Base-by-base conservation (phyloP, 2,113 vertebrate genomes). In the Jaculus jaculus region DNA sequence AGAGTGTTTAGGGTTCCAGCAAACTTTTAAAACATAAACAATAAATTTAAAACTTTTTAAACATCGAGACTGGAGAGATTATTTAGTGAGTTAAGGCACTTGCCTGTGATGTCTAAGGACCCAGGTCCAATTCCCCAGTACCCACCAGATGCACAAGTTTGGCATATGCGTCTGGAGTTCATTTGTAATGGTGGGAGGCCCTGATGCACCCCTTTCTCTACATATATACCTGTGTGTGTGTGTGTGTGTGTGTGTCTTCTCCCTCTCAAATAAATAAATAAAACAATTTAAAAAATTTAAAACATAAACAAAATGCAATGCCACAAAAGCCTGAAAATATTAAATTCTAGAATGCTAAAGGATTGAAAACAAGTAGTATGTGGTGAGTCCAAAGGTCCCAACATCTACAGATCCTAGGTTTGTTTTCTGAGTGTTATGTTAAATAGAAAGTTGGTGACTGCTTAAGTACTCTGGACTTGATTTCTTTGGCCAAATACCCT, bases 331-430 rank as follows among this genome's bases (percentile, higher is more conserved):
- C 84, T 65, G 63, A 51, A 68, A 84, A 61, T 3, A 72, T 16
- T 75, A 84, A 92, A 61, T 73, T 30, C 60, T 20, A 72, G 63
- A 51, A 26, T 1, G 18, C 17, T 9, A 2, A 47, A 32, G 84
- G 24, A 3, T 37, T 37, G 20, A 39, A n/a, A 66, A 65, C 37
- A 80, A 72, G 21, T 3, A 7, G 23, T 54, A 0, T 2, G 0
- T 13, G 18, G 11, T 5, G 12, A 9, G 32, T 20, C 18, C 17
- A 7, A 51, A 26, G 75, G 1, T 28, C 42, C 15, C 30, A 60
- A 66, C 3, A 0, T 3, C 3, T 20, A 24, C 20, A 81, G 54
- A 74, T 6, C 54, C 68, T 3, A 16, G 28, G n/a, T 32, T 42
- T 30, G 58, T 85, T 18, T 42, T 32, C 75, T 34, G 11, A 77